Conservation (phyloP, 2,888 invertebrate genomes). For the Leucania comma region DNA sequence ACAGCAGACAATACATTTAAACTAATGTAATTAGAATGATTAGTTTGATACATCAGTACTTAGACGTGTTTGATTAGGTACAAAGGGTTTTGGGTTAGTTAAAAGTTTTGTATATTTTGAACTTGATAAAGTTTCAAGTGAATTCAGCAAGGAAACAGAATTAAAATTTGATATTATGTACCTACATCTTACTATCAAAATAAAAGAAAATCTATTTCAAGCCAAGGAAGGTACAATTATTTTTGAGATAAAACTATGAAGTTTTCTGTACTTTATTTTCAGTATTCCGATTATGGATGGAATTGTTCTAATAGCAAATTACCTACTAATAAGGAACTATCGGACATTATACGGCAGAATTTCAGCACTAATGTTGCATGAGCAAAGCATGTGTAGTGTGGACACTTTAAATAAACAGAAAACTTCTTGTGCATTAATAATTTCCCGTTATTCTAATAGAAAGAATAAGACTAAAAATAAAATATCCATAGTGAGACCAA, state of each 20-base stretch:
- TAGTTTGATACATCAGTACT: constrained; percentile 10
- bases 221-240: neutral
- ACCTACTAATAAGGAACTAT: neutral
- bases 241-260: neutral
- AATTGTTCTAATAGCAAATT: neutral
- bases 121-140: neutral
- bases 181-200: neutral
- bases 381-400: neutral
- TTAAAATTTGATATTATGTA: constrained; percentile 4
- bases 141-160: neutral
- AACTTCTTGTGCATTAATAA: constrained; percentile 12
- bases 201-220: neutral
- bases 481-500: neutral
- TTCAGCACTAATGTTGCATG: neutral
- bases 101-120: neutral
- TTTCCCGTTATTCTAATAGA: neutral
- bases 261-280: too few relatives aligned
- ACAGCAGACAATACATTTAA: neutral
- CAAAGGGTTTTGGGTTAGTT: constrained; percentile 27
- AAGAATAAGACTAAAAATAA: constrained; percentile 16
- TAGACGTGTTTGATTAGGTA: neutral
- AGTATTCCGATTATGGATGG: neutral
- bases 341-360: neutral
- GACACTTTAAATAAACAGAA: neutral
- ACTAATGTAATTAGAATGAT: constrained; percentile 15